Percentiles rank a stretch among this genome's conserved stretches.
phyloP scores from a whole-genome alignment of 2,888 invertebrate species.

The Ctena decussata region DNA sequence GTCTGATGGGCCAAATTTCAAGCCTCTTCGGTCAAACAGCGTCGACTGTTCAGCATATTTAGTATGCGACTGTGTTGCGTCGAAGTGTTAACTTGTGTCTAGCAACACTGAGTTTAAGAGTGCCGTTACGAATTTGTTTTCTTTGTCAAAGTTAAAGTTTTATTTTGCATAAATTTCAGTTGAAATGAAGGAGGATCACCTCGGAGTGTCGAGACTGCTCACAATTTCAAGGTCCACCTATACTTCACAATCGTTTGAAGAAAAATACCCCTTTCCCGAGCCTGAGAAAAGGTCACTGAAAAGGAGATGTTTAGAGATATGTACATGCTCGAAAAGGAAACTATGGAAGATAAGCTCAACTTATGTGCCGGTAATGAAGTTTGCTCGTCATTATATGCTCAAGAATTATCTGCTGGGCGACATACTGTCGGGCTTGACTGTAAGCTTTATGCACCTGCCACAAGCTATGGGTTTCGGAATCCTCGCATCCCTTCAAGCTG shows the following conservation, averaged over 20 bases:
- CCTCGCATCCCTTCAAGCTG: conserved; percentile 77
- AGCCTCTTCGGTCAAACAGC: no score
- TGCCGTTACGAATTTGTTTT: no score
- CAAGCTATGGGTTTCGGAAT: conserved; percentile 82
- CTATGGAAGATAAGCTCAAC: conserved; percentile 9
- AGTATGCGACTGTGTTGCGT: no score
- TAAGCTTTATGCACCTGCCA: conserved; percentile 83
- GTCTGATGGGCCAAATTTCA: no score
- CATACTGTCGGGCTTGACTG: conserved; percentile 78
- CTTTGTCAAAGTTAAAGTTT: no score
- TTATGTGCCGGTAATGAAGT: conserved; percentile 62
- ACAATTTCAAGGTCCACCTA: conserved; percentile 31
- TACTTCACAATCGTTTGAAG: conserved; percentile 21
- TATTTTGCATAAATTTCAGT: no score
- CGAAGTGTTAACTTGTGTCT: no score
- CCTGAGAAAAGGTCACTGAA: not conserved
- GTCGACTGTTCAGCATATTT: no score
- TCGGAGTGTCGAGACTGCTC: not conserved
- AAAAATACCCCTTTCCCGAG: not conserved
- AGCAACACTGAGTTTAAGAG: no score
- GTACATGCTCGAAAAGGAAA: conserved; percentile 16
- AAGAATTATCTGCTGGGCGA: conserved; percentile 73
- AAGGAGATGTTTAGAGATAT: not conserved
- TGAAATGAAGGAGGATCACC: not conserved
- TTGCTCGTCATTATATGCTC: conserved; percentile 68